Evolutionary conservation across 1,140 invertebrate species (phyloP).

Genomic region (Drosophila virilis): DNA sequence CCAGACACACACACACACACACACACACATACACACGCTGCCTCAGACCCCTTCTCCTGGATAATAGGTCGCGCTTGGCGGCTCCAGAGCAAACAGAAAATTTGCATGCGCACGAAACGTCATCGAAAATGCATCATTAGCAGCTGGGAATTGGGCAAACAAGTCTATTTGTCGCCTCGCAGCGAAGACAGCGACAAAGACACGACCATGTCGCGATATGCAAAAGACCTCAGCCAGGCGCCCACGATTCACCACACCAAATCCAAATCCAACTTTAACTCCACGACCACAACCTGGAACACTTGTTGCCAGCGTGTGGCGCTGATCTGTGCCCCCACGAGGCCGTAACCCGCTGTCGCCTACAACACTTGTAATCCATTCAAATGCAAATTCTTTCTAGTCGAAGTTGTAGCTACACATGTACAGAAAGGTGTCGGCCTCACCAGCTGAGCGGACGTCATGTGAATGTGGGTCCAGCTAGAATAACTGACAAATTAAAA

Average conservation of each 20-base stretch:
- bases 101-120: constrained; percentile 72
- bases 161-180: constrained; percentile 77
- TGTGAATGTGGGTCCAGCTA: neutral
- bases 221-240: constrained; percentile 54
- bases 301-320: constrained; percentile 75
- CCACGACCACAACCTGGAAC: constrained; percentile 27
- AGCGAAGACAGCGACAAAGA: constrained; percentile 30
- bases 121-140: constrained; percentile 81
- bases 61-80: constrained; percentile 51
- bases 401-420: constrained; percentile 3
- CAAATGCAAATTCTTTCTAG: constrained; percentile 59
- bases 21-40: neutral
- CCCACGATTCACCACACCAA: constrained; percentile 8
- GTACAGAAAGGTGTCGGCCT: neutral
- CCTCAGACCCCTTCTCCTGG: neutral
- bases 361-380: constrained; percentile 53
- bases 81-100: constrained; percentile 40
- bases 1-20: neutral
- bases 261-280: neutral
- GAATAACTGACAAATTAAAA: neutral
- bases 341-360: constrained; percentile 23
- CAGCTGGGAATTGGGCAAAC: constrained; percentile 76
- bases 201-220: constrained; percentile 68
- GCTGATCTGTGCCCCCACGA: constrained; percentile 44
- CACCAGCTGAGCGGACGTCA: neutral